Percentiles rank a stretch among this genome's conserved stretches.
phyloP scores from a whole-genome alignment of 1,140 invertebrate species.

The Kradibia gibbosae region DNA sequence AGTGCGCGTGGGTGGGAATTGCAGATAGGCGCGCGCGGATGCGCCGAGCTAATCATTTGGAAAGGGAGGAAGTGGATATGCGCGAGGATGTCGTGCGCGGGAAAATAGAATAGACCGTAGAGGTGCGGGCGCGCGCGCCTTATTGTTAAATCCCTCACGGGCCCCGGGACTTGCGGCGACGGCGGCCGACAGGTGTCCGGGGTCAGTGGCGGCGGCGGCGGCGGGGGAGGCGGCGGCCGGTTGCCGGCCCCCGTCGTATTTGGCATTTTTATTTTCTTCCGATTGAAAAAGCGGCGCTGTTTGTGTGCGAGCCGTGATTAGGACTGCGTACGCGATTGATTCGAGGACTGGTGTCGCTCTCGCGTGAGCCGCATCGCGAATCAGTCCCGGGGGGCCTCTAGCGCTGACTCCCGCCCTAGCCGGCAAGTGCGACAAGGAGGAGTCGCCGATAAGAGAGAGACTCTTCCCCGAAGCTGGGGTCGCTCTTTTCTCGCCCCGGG shows the following conservation, averaged over 20 bases:
- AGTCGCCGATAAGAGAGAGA: no score
- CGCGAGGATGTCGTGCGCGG: background rate
- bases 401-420: no score
- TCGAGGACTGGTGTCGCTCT: background rate
- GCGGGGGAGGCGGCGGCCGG: background rate
- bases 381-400: background rate
- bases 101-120: constrained; percentile 22
- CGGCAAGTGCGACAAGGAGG: no score
- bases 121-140: background rate
- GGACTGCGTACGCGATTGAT: background rate
- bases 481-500: no score
- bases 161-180: background rate
- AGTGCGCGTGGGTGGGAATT: constrained; percentile 9
- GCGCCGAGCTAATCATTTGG: constrained; percentile 17
- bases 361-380: background rate
- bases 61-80: constrained; percentile 18
- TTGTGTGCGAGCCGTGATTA: constrained; percentile 13
- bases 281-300: constrained; percentile 6
- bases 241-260: constrained; percentile 6
- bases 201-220: background rate
- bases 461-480: no score
- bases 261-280: constrained; percentile 28
- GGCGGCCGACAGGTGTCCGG: background rate
- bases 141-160: constrained; percentile 32
- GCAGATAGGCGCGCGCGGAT: constrained; percentile 7